Evolutionary conservation across 2,797 vertebrate genomes (phyloP), one percentile per base, ranked within the genome.

Genomic region (Fratercula arctica): DNA sequence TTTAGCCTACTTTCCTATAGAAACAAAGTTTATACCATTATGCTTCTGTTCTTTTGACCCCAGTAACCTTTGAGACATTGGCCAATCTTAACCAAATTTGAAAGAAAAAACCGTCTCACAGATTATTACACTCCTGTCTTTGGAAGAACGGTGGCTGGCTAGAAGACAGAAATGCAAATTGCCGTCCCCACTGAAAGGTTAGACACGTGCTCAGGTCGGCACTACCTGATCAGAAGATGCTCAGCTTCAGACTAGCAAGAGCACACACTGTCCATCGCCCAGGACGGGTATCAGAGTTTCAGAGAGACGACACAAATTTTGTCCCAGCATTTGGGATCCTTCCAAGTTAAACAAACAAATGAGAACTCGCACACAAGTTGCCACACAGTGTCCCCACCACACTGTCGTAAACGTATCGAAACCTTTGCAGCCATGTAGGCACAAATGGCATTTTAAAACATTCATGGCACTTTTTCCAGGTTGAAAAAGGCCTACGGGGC

Each of bases 211-310:
- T 73, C 15, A 1, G 67, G 5, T 46, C 60, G 33, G 33, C 45
- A 1, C 50, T 4, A 18, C 31, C 79, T 10, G 43, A 4, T 8
- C 59, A 24, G 82, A 35, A 37, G 75, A 29, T 2, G 50, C 53
- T 28, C 25, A 20, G 48, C 75, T 68, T 46, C 68, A 41, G 39
- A 9, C 20, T 4, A 19, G n/a, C 45, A 33, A 25, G 19, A 45
- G 43, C 66, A 35, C 14, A 0, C 3, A 25, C 43, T 31, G 31
- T 2, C 54, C 31, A 1, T 15, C 4, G 17, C n/a, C n/a, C 78
- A 23, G 48, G 25, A 60, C 43, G 18, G 46, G 18, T 5, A 8
- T 17, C 61, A 14, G 61, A 14, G 29, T 7, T 61, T 26, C 63
- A 54, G 29, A 4, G 24, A 39, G 29, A 39, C 10, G n/a, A 25